A percentile compares a stretch with the other conserved stretches of the same genome.
phyloP scores from a whole-genome alignment of 30 jellyfish, hydroid and myxozoan species.

The Turritopsis dohrnii region DNA sequence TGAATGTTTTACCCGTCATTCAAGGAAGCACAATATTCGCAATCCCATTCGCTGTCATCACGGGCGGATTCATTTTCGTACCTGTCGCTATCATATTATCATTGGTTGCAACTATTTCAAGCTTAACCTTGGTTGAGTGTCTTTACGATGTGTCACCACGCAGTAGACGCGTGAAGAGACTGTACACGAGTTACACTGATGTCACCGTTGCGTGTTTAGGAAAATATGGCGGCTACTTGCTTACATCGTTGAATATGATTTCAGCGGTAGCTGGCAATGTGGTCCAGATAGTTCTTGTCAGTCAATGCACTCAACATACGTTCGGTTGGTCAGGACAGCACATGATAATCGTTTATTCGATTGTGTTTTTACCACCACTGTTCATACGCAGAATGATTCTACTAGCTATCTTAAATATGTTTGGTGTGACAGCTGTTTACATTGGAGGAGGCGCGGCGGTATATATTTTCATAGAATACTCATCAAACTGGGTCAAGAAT shows the following conservation, averaged over 20 bases:
- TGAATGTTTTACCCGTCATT: slow-evolving; percentile 48
- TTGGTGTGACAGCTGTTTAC: slow-evolving; percentile 35
- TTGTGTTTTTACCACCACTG: slow-evolving; percentile 56
- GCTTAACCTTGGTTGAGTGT: slow-evolving; percentile 52
- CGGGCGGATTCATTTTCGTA: slow-evolving; percentile 53
- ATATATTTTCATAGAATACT: slow-evolving; percentile 27
- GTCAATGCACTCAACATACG: slow-evolving; percentile 38
- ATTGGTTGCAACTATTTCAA: slow-evolving; percentile 47
- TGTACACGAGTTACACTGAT: slow-evolving; percentile 43
- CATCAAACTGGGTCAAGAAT: slow-evolving; percentile 45
- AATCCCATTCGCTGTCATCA: slow-evolving; percentile 49
- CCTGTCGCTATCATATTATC: slow-evolving; percentile 37
- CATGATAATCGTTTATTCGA: slow-evolving; percentile 36
- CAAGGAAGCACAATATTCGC: slow-evolving; percentile 61
- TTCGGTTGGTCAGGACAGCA: slow-evolving; percentile 21
- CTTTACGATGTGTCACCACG: slow-evolving; percentile 70
- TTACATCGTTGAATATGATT: slow-evolving; percentile 36
- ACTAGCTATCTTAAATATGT: slow-evolving; percentile 56
- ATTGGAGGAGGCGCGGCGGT: slow-evolving; percentile 42
- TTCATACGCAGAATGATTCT: slow-evolving; percentile 45
- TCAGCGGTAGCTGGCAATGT: slow-evolving; percentile 37
- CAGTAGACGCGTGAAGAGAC: slow-evolving; percentile 44
- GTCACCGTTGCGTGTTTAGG: slow-evolving; percentile 55
- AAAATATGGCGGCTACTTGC: slow-evolving; percentile 28
- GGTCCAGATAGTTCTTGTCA: slow-evolving; percentile 33